phyloP scores from a whole-genome alignment of 2,888 invertebrate genomes.

The Stegophylla sp. region DNA sequence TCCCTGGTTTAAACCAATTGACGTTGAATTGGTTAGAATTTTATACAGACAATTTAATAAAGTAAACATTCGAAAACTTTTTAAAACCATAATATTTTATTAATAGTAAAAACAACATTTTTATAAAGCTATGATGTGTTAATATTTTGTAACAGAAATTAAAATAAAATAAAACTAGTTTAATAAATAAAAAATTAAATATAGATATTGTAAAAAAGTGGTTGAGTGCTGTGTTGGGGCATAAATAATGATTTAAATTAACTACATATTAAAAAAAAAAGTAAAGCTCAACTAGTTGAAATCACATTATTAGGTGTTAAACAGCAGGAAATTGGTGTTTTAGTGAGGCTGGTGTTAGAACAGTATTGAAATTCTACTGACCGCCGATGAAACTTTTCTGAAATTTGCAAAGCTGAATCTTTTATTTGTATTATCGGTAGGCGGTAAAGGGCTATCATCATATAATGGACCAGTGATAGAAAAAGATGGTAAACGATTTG shows the following conservation, averaged over 20 bases:
- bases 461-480: constrained; percentile 60
- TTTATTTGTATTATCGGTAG: constrained; percentile 53
- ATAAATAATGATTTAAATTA: constrained; percentile 19
- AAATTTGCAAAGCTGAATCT: constrained; percentile 59
- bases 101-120: neutral
- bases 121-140: no score
- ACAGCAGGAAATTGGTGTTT: constrained; percentile 34
- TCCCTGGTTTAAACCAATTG: no score
- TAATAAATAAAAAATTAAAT: constrained; percentile 7
- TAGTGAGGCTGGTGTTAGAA: constrained; percentile 54
- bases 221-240: constrained; percentile 17
- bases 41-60: no score
- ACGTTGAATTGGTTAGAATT: no score
- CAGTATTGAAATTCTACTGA: constrained; percentile 46
- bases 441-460: constrained; percentile 56
- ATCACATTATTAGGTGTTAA: constrained; percentile 49
- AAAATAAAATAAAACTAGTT: no score
- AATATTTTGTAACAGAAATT: no score
- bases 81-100: neutral
- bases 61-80: neutral
- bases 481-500: constrained; percentile 60
- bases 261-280: constrained; percentile 18
- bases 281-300: constrained; percentile 23
- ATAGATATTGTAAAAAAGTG: neutral
- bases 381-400: constrained; percentile 55